phyloP scores from a whole-genome alignment of 2,797 vertebrate species.

The Leptoclinus maculatus region DNA sequence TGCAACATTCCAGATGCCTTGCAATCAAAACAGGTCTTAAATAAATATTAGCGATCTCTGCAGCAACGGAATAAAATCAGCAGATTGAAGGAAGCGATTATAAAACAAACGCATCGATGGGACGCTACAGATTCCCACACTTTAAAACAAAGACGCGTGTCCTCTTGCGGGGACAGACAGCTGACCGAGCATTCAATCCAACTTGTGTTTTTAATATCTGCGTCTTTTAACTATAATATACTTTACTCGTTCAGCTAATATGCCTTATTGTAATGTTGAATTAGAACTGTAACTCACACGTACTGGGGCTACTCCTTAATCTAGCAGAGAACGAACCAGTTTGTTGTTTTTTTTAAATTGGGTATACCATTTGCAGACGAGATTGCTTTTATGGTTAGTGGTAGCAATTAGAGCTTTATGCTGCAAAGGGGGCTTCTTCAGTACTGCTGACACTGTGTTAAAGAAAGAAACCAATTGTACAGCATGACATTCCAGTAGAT shows the following conservation, averaged over 20 bases:
- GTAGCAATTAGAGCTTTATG: slow-evolving; percentile 34
- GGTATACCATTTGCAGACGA: slow-evolving; percentile 48
- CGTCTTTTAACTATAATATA: slow-evolving; percentile 56
- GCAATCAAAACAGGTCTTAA: slow-evolving; percentile 37
- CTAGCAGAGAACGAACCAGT: slow-evolving; percentile 35
- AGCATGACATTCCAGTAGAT: slow-evolving; percentile 71
- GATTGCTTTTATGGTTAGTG: slow-evolving; percentile 61
- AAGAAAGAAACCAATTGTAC: neutral
- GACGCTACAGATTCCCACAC: slow-evolving; percentile 55
- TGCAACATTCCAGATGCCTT: slow-evolving; percentile 77
- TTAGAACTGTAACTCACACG: slow-evolving; percentile 23
- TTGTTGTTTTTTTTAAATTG: slow-evolving; percentile 43
- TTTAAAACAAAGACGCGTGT: slow-evolving; percentile 12
- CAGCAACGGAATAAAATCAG: slow-evolving; percentile 9
- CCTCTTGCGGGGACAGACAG: slow-evolving; percentile 29
- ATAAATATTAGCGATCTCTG: slow-evolving; percentile 13
- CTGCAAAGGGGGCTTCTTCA: slow-evolving; percentile 47
- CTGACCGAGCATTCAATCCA: slow-evolving; percentile 12
- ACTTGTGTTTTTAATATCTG: slow-evolving; percentile 54
- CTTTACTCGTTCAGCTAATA: slow-evolving; percentile 34
- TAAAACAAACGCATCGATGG: slow-evolving; percentile 2
- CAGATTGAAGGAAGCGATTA: slow-evolving; percentile 8
- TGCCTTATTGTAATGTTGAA: slow-evolving; percentile 26
- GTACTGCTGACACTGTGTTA: slow-evolving; percentile 33
- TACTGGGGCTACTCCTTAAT: slow-evolving; percentile 23